These are phyloP conservation scores for Galago senegalensis DNA, from an alignment of 2,797 vertebrate species.

Conservation along the genomic window DNA sequence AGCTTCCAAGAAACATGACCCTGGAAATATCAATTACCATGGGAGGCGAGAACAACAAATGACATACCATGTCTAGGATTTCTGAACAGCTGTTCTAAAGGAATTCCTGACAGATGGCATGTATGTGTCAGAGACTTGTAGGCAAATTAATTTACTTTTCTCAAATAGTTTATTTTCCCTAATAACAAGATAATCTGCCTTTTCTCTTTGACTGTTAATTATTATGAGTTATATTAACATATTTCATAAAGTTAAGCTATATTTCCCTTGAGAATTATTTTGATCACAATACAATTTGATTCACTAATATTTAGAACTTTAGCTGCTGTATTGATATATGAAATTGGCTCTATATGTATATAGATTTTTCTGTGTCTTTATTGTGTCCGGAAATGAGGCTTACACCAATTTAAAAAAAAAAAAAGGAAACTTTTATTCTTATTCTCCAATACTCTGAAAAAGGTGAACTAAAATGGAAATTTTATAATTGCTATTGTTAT, in stretches of 20 bases:
- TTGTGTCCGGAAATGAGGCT: background rate
- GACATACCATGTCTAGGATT: background rate
- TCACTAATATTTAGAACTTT: background rate
- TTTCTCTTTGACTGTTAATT: conserved; percentile 4
- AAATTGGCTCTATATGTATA: background rate
- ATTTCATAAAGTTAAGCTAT: background rate
- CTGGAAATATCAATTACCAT: background rate
- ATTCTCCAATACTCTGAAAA: background rate
- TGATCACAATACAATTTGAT: background rate
- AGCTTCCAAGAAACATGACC: background rate
- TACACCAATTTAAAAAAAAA: background rate
- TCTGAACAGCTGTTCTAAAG: background rate
- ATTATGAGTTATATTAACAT: background rate
- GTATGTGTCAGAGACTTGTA: background rate
- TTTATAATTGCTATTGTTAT: background rate
- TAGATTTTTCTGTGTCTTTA: background rate
- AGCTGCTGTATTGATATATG: background rate
- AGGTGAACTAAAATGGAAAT: background rate
- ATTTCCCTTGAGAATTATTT: background rate
- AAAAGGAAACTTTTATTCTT: background rate
- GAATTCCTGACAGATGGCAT: background rate
- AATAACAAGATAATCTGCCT: background rate
- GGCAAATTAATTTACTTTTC: background rate
- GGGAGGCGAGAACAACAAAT: background rate
- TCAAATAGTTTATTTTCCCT: background rate